phyloP scores from a whole-genome alignment of 1,140 invertebrate genomes.

The Drosophila auraria region DNA sequence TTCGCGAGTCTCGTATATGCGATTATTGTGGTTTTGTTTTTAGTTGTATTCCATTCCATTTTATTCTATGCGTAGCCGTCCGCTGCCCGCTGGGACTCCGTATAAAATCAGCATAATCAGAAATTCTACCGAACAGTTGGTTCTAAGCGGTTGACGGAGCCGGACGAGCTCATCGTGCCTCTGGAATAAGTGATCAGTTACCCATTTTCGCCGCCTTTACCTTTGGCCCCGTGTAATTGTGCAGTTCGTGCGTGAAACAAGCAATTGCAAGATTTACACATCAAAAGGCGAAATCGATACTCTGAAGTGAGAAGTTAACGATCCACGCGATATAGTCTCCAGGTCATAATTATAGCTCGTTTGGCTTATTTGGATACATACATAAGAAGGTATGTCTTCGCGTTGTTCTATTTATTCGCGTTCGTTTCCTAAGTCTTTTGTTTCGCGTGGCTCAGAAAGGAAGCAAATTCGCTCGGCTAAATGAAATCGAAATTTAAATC shows the following conservation, averaged over 20 bases:
- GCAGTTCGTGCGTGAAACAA: conserved; percentile 37
- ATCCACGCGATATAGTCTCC: not conserved
- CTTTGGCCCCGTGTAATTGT: conserved; percentile 56
- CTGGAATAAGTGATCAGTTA: conserved; percentile 35
- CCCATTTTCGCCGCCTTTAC: conserved; percentile 2
- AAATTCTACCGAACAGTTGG: conserved; percentile 79
- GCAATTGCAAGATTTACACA: conserved; percentile 72
- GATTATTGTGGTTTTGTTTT: conserved; percentile 57
- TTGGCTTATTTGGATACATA: not conserved
- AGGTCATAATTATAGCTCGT: conserved; percentile 9
- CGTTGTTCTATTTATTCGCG: conserved; percentile 46
- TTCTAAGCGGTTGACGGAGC: conserved; percentile 73
- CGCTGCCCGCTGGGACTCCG: conserved; percentile 44
- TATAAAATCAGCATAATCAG: conserved; percentile 84
- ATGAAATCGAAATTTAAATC: conserved; percentile 57
- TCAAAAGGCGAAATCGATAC: conserved; percentile 11
- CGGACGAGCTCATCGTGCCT: conserved; percentile 54
- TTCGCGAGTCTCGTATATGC: conserved; percentile 65
- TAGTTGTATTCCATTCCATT: conserved; percentile 61
- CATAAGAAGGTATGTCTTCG: conserved; percentile 30
- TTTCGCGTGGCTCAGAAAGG: conserved; percentile 67
- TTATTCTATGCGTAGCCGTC: conserved; percentile 73
- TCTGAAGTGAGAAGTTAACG: conserved; percentile 13
- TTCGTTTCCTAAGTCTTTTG: conserved; percentile 81
- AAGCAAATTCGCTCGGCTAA: conserved; percentile 52